Evolutionary conservation across 2,113 vertebrate species (phyloP), one percentile per base, ranked within the genome.

Genomic region (Cyprinodon variegatus): DNA sequence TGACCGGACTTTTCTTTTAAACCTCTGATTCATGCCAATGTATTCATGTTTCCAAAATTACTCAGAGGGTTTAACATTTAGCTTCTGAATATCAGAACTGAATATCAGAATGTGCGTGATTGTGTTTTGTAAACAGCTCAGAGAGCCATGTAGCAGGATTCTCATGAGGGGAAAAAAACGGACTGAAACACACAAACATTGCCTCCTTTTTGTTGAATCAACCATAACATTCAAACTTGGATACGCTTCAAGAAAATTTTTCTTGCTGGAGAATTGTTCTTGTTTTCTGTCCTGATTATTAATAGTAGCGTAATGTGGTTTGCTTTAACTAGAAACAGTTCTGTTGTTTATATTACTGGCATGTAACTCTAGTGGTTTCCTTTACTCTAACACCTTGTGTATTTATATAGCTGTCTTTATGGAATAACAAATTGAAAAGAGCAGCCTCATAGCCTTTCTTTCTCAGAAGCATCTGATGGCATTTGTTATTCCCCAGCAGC

Each of bases 401-500:
- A 63, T 45, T 57, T 50, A 66, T 50, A 63, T 77, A 72, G 50
- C 78, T 71, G 22, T 62, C 76, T 74, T 80, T 41, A 39, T 71
- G 43, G 48, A 76, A 68, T 64, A 71, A 68, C 77, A 72, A 70
- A 80, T 60, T 78, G 76, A 65, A 76, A 68, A 78, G 77, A 36
- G 62, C 37, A 29, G 67, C 76, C 59, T 78, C 48, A 7, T 48
- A 74, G 43, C 14, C 0, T n/a, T 17, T 61, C 69, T 53, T 72
- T 20, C 37, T 63, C 60, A 61, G 39, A 70, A 65, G 73, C 71
- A 82, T 72, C 65, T 67, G 77, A 69, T 40, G 86, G 80, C 65
- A 74, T 88, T 90, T 90, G 89, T 86, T 88, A 91, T 92, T 90
- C 89, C 66, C 79, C 79, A 70, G 76, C 80, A 81, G 85, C 82